phyloP scores from a whole-genome alignment of 2,888 invertebrate species.

The Axea sp. region DNA sequence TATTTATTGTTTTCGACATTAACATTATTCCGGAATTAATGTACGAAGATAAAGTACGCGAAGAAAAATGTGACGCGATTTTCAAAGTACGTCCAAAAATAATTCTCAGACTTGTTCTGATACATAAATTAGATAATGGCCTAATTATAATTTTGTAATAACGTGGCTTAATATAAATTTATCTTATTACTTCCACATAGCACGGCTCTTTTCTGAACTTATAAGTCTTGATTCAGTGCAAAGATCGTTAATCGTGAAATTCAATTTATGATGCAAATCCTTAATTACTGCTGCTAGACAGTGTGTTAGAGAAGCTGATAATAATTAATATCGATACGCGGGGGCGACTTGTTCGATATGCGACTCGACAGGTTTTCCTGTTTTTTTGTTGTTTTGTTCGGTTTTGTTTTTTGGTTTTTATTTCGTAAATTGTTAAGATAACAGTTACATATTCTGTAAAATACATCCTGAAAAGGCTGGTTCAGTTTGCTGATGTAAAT shows the following conservation, averaged over 20 bases:
- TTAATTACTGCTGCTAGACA: constrained; percentile 46
- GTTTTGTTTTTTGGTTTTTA: too few species aligned
- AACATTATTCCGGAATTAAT: constrained; percentile 1
- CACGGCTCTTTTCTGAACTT: constrained; percentile 29
- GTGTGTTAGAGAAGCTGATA: constrained; percentile 55
- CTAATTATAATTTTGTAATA: constrained; percentile 48
- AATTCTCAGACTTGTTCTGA: constrained; percentile 1
- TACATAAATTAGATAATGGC: constrained; percentile 40
- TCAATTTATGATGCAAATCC: constrained; percentile 57
- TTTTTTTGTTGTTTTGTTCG: too few species aligned
- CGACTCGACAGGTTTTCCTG: constrained; percentile 34
- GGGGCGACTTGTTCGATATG: constrained; percentile 48
- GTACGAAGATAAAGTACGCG: neutral
- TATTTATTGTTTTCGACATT: constrained; percentile 12
- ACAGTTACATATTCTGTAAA: constrained; percentile 38
- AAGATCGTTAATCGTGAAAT: constrained; percentile 55
- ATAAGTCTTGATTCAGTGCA: constrained; percentile 43
- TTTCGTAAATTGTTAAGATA: constrained; percentile 36
- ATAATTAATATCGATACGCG: constrained; percentile 58
- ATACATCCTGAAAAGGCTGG: constrained; percentile 32
- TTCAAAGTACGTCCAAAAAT: constrained; percentile 11
- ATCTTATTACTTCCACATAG: constrained; percentile 29
- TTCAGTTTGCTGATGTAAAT: constrained; percentile 1
- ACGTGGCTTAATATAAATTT: constrained; percentile 32
- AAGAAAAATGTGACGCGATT: neutral